phyloP scores from a whole-genome alignment of 2,797 vertebrate species.

The Pipistrellus kuhlii region DNA sequence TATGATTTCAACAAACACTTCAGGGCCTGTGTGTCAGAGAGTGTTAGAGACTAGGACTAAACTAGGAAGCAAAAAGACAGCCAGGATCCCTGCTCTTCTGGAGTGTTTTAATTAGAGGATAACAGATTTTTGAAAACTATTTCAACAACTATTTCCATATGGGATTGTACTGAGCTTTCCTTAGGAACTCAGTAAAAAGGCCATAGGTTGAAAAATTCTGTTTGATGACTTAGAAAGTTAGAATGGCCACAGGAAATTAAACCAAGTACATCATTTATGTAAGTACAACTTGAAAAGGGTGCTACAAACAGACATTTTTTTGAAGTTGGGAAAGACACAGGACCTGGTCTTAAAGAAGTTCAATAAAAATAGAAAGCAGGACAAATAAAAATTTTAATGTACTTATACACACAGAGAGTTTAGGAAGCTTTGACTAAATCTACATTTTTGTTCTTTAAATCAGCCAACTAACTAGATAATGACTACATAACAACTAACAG shows the following conservation, averaged over 20 bases:
- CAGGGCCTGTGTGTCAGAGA: not conserved
- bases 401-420: not conserved
- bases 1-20: not conserved
- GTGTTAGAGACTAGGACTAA: not conserved
- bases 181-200: not conserved
- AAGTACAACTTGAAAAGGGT: not conserved
- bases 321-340: not conserved
- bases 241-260: not conserved
- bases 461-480: not conserved
- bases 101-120: not conserved
- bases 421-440: conserved; percentile 16
- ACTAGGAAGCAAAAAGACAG: not conserved
- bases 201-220: not conserved
- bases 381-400: not conserved
- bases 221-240: not conserved
- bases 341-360: not conserved
- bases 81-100: not conserved
- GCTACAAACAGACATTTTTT: not conserved
- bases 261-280: not conserved
- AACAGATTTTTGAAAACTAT: not conserved
- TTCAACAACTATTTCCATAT: not conserved
- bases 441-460: not conserved
- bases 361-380: conserved; percentile 25
- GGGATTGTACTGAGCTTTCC: not conserved
- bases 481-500: not conserved